phyloP scores from a whole-genome alignment of 1,140 invertebrate species.

The Hesperophylax magnus region DNA sequence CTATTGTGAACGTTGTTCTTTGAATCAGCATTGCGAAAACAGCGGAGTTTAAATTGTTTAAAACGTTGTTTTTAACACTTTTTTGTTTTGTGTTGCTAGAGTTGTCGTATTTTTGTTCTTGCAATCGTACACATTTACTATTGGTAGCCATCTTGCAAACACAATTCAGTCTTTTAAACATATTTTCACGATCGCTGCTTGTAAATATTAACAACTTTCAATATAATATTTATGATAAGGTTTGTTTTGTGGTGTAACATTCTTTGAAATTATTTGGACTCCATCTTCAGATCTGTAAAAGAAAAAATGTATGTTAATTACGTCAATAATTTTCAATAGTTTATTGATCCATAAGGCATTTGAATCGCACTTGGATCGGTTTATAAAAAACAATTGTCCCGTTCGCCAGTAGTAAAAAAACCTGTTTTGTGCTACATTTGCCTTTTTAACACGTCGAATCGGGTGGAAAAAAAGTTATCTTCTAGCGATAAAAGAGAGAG shows the following conservation, averaged over 20 bases:
- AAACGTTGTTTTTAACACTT: neutral
- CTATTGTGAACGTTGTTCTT: constrained; percentile 53
- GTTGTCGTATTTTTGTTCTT: neutral
- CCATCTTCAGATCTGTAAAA: neutral
- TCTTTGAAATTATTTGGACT: neutral
- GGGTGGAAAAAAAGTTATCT: no score
- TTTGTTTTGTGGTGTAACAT: neutral
- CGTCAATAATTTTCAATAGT: neutral
- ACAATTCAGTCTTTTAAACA: neutral
- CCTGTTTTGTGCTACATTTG: neutral
- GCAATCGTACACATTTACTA: neutral
- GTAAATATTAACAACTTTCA: neutral
- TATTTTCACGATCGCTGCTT: neutral
- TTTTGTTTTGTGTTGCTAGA: neutral
- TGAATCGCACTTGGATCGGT: neutral
- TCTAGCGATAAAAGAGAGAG: no score
- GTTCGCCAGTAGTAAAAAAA: neutral
- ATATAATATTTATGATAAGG: neutral
- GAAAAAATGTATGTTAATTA: neutral
- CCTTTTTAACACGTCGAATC: neutral
- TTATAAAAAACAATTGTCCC: constrained; percentile 4
- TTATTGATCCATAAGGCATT: neutral
- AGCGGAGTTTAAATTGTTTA: constrained; percentile 41
- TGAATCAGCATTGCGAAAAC: constrained; percentile 53
- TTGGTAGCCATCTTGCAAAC: neutral